phyloP scores from a whole-genome alignment of 2,113 vertebrate genomes.

The Gavia stellata region DNA sequence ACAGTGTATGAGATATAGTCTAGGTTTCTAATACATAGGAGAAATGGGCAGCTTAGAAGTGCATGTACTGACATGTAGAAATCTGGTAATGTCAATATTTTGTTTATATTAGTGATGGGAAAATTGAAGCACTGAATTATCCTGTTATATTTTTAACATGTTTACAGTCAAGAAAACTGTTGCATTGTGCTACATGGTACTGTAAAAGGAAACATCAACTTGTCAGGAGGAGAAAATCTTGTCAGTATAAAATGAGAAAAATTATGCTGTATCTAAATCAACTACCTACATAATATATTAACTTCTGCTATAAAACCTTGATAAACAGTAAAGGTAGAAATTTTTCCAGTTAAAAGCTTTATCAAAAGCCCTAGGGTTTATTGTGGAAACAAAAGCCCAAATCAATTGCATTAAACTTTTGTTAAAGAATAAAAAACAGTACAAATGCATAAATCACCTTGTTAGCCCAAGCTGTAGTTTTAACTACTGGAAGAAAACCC shows the following conservation, averaged over 20 bases:
- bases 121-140: neutral
- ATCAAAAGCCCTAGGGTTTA: neutral
- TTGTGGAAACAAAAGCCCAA: neutral
- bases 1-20: neutral
- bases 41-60: neutral
- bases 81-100: neutral
- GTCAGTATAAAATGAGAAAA: slow-evolving; percentile 40
- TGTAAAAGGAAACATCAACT: neutral
- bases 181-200: neutral
- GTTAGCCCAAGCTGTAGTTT: slow-evolving; percentile 15
- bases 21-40: neutral
- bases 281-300: neutral
- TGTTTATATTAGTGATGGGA: neutral
- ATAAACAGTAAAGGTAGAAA: slow-evolving; percentile 33
- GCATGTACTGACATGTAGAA: neutral
- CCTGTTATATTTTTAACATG: neutral
- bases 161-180: neutral
- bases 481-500: neutral
- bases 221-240: neutral
- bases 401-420: slow-evolving; percentile 23
- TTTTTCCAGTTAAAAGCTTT: slow-evolving; percentile 36
- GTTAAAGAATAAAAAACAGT: slow-evolving; percentile 5
- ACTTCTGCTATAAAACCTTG: slow-evolving; percentile 4
- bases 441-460: slow-evolving; percentile 51
- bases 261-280: neutral